These are phyloP conservation scores for Belonocnema kinseyi DNA, from an alignment of 1,140 invertebrate species.

Conservation along the genomic window DNA sequence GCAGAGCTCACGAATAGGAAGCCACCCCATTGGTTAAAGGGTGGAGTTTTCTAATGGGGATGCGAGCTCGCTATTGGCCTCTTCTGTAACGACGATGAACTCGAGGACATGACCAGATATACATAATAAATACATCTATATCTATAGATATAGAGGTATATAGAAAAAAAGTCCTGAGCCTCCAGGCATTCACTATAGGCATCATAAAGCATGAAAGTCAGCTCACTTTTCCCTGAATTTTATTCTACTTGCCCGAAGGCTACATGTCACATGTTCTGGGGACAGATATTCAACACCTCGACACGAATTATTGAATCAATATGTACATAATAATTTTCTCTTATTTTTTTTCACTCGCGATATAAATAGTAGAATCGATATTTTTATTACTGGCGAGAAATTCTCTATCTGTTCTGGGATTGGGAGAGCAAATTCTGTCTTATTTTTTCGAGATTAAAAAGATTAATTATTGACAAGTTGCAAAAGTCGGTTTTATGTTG, in stretches of 20 bases:
- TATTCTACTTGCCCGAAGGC: neutral
- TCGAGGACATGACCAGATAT: conserved; percentile 28
- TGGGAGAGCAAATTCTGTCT: too few relatives aligned
- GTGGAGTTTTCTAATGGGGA: conserved; percentile 51
- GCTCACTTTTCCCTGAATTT: neutral
- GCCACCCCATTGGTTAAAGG: conserved; percentile 60
- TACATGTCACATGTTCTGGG: too few relatives aligned
- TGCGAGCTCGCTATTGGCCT: conserved; percentile 44
- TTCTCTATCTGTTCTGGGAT: too few relatives aligned
- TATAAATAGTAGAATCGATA: too few relatives aligned
- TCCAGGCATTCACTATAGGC: neutral
- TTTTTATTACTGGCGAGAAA: too few relatives aligned
- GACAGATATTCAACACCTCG: too few relatives aligned
- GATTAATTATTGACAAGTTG: too few relatives aligned
- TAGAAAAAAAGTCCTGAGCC: conserved; percentile 14
- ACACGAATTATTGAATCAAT: too few relatives aligned
- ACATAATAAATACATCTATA: neutral
- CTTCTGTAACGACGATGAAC: conserved; percentile 13
- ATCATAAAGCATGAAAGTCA: conserved; percentile 15
- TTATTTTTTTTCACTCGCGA: too few relatives aligned
- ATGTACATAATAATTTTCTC: too few relatives aligned
- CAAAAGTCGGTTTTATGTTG: too few relatives aligned
- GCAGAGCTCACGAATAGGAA: conserved; percentile 34
- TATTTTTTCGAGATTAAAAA: too few relatives aligned
- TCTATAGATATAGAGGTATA: neutral